Evolutionary conservation across 1,140 invertebrate species (phyloP).

Genomic region (Panagrolaimus sp.): DNA sequence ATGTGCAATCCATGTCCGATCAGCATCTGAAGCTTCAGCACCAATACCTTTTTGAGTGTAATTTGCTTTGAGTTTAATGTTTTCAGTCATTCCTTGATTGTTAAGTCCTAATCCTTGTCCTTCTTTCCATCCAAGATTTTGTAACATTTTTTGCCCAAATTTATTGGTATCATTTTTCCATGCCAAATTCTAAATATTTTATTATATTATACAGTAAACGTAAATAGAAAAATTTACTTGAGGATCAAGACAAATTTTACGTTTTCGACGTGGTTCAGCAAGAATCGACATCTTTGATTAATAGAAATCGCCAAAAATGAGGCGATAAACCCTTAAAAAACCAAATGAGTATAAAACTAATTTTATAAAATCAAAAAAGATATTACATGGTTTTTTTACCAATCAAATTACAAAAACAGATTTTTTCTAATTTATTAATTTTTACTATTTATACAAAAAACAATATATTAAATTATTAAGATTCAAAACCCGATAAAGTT

Average conservation of each 20-base stretch:
- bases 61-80: conserved; percentile 72
- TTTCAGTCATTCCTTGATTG: conserved; percentile 74
- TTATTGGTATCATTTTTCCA: conserved; percentile 46
- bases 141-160: conserved; percentile 45
- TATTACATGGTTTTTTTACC: too few species aligned
- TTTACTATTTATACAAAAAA: not conserved
- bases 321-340: not conserved
- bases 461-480: conserved; percentile 27
- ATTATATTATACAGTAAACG: too few species aligned
- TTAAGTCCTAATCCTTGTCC: conserved; percentile 81
- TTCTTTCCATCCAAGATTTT: conserved; percentile 85
- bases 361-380: too few species aligned
- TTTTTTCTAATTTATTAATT: too few species aligned
- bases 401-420: not conserved
- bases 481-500: conserved; percentile 17
- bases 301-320: too few species aligned
- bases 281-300: conserved; percentile 47
- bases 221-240: not conserved
- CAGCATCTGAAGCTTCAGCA: conserved; percentile 31
- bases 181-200: conserved; percentile 34
- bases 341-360: too few species aligned
- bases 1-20: conserved; percentile 51
- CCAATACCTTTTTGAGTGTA: conserved; percentile 68
- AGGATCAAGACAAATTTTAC: conserved; percentile 50
- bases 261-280: conserved; percentile 50